Base-by-base conservation (phyloP, 2,113 vertebrate genomes). In the Etheostoma spectabile region DNA sequence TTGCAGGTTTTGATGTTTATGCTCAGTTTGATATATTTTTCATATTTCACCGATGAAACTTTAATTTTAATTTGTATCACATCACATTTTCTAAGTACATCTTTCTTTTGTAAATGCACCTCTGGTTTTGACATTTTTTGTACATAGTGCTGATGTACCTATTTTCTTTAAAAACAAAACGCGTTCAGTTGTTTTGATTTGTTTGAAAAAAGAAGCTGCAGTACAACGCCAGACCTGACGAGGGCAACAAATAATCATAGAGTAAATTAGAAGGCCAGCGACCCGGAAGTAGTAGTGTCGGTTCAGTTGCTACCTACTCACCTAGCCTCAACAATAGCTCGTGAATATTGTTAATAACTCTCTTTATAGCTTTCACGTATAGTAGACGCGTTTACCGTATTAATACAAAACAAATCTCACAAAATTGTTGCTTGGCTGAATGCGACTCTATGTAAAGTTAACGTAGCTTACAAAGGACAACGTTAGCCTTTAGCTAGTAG, bases 401-500 rank as follows among this genome's bases (percentile, higher is more conserved):
- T 48, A 49, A 62, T 68, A 42, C 3, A 42, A 13, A 30, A 51
- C 1, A 33, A 45, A 45, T 35, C 0, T 14, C 15, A 3, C 2
- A 5, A 15, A 56, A 6, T 6, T 8, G 10, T 51, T 13, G 4
- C 6, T 6, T 7, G 27, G 3, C 10, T 24, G 8, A 69, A 56
- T 70, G 13, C 24, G 5, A 21, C 68, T 49, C 3, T 14, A 8
- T 59, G 16, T 53, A 8, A 21, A 19, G 12, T 18, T 4, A 53
- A 38, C 6, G 30, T 49, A 21, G 2, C 10, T n/a, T 30, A 4
- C 19, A 73, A 76, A 87, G 73, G 56, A 12, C 62, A 3, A 24
- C 19, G 18, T 67, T 91, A 75, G 83, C 82, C 3, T 51, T 46
- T 79, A 84, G 75, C 78, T 74, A 59, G 30, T 3, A 60, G 67